A percentile compares a stretch with the other conserved stretches of the same genome.
phyloP scores from a whole-genome alignment of 2,888 invertebrate species.

The Thymelicus sylvestris region DNA sequence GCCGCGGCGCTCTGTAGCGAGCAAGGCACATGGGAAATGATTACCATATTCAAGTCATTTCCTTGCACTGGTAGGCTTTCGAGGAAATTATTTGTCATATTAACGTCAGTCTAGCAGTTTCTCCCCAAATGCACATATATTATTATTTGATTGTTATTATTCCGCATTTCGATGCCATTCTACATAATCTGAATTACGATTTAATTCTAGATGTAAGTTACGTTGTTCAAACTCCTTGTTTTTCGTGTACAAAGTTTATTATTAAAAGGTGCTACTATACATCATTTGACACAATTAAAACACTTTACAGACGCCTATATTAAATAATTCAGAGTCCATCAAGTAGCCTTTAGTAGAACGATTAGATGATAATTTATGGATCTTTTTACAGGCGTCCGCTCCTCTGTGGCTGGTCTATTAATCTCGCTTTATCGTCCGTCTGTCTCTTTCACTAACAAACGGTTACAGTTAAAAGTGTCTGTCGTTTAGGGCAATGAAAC shows the following conservation, averaged over 20 bases:
- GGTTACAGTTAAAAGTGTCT: conserved; percentile 40
- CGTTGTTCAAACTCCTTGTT: too few relatives aligned
- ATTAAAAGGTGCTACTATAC: too few relatives aligned
- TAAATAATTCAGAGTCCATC: conserved; percentile 26
- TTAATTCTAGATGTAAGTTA: too few relatives aligned
- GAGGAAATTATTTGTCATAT: conserved; percentile 82
- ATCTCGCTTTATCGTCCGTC: conserved; percentile 49
- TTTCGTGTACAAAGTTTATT: too few relatives aligned
- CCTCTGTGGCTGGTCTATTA: conserved; percentile 45
- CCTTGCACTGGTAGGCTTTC: conserved; percentile 68
- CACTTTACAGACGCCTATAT: conserved; percentile 5
- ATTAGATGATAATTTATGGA: conserved; percentile 48
- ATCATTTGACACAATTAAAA: not conserved
- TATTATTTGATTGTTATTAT: conserved; percentile 71
- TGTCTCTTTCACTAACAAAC: conserved; percentile 44
- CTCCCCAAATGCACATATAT: conserved; percentile 74
- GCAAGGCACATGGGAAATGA: conserved; percentile 72
- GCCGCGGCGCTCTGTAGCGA: conserved; percentile 52
- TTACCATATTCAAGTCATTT: conserved; percentile 80
- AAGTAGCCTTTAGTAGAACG: conserved; percentile 42
- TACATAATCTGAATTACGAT: too few relatives aligned
- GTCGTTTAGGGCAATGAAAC: conserved; percentile 16
- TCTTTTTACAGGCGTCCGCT: conserved; percentile 45
- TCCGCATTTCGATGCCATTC: conserved; percentile 41
- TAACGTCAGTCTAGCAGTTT: conserved; percentile 76